Conservation (phyloP, 2,113 vertebrate genomes). For the Sander lucioperca region DNA sequence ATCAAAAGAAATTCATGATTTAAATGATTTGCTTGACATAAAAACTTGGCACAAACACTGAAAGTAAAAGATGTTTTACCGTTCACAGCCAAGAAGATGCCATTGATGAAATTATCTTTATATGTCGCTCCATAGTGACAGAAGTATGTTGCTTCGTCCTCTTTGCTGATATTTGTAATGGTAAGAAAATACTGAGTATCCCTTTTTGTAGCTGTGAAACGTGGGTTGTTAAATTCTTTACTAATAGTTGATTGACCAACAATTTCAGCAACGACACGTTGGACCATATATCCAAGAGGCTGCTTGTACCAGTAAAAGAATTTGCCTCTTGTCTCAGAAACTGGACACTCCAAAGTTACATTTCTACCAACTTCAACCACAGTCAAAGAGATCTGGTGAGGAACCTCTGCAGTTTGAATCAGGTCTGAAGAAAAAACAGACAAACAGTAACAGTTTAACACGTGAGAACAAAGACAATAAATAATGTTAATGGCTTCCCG, state of each 20-base stretch:
- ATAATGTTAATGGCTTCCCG: too few species aligned
- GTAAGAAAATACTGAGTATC: neutral
- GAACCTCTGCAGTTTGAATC: conserved; percentile 6
- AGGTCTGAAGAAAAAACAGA: neutral
- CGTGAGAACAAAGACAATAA: neutral
- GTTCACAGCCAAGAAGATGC: conserved; percentile 24
- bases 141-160: conserved; percentile 44
- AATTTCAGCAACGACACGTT: neutral
- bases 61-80: conserved; percentile 14
- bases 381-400: conserved; percentile 1
- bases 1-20: neutral
- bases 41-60: neutral
- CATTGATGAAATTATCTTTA: rapidly evolving
- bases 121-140: neutral
- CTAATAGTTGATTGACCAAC: neutral
- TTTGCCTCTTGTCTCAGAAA: neutral
- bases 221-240: neutral
- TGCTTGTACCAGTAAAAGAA: conserved; percentile 38
- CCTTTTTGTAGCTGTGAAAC: neutral
- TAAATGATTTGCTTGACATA: neutral
- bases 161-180: conserved; percentile 27
- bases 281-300: conserved; percentile 5
- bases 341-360: conserved; percentile 25
- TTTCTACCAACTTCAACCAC: conserved; percentile 1
- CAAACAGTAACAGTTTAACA: neutral